These are phyloP conservation scores for Hylia prasina DNA, from an alignment of 2,113 vertebrate species.

Conservation along the genomic window DNA sequence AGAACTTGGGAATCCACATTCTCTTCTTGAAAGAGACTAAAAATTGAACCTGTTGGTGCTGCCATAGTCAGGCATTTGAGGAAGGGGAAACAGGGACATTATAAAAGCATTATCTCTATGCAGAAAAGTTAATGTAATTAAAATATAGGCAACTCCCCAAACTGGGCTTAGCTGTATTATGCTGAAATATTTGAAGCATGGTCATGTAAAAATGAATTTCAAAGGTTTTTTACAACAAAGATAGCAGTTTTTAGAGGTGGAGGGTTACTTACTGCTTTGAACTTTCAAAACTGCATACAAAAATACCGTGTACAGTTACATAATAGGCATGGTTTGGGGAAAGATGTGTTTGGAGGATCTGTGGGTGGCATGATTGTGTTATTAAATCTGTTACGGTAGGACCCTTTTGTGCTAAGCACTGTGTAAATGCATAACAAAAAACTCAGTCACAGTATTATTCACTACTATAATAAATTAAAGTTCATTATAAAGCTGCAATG, in stretches of 20 bases:
- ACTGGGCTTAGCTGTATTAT: background rate
- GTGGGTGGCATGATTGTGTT: constrained; percentile 30
- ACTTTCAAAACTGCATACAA: background rate
- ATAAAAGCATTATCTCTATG: background rate
- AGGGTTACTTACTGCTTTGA: constrained; percentile 6
- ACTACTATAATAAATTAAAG: background rate
- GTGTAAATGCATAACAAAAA: background rate
- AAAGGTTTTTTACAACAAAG: constrained; percentile 2
- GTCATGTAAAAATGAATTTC: background rate
- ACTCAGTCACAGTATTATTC: background rate
- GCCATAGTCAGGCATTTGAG: background rate
- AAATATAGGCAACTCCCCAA: background rate
- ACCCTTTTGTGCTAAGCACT: constrained; percentile 11
- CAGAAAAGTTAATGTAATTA: background rate
- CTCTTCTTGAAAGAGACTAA: background rate
- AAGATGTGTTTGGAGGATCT: constrained; percentile 11
- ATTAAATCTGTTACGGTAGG: constrained; percentile 21
- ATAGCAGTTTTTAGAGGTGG: background rate
- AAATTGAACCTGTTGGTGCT: background rate
- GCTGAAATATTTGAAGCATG: background rate
- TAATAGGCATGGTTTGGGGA: constrained; percentile 24
- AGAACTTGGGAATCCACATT: background rate
- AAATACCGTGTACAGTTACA: constrained; percentile 18
- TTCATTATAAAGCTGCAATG: background rate
- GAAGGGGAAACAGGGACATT: background rate